phyloP scores from a whole-genome alignment of 2,888 invertebrate species.

The Yponomeuta evonymella region DNA sequence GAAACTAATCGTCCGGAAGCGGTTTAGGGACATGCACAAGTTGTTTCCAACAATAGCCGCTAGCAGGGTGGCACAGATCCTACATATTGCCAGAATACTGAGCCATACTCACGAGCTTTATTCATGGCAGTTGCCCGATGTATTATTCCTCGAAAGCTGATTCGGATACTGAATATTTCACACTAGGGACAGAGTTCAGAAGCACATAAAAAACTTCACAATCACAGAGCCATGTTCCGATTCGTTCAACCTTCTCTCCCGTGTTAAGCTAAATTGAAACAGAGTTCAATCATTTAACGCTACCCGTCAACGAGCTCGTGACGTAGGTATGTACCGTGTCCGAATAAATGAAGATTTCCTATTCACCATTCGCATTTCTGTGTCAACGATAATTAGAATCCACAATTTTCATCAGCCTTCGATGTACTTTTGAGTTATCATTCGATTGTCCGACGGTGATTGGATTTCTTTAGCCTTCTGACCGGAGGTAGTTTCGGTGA shows the following conservation, averaged over 20 bases:
- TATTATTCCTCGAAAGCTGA: conserved; percentile 48
- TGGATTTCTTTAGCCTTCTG: conserved; percentile 61
- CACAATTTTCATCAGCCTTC: conserved; percentile 67
- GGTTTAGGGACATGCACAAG: conserved; percentile 65
- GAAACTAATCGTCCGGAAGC: conserved; percentile 69
- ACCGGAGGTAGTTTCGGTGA: conserved; percentile 35
- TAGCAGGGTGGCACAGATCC: conserved; percentile 52
- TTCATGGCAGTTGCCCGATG: conserved; percentile 59
- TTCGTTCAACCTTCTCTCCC: conserved; percentile 70
- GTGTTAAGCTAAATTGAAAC: conserved; percentile 74
- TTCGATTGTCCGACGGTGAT: conserved; percentile 54
- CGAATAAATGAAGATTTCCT: conserved; percentile 72
- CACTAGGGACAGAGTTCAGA: conserved; percentile 50
- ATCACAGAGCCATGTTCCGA: conserved; percentile 71
- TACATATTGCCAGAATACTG: neutral
- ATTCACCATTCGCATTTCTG: conserved; percentile 69
- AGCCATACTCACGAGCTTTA: conserved; percentile 62
- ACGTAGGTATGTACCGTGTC: conserved; percentile 65
- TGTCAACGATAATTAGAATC: conserved; percentile 75
- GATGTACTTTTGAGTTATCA: conserved; percentile 57
- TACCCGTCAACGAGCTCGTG: conserved; percentile 41
- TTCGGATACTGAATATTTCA: conserved; percentile 57
- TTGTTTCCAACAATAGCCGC: conserved; percentile 49
- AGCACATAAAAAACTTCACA: conserved; percentile 69
- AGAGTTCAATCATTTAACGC: conserved; percentile 73